A percentile compares a stretch with the other conserved stretches of the same genome.
Evolutionary conservation across 2,797 vertebrate genomes (phyloP).

Genomic region (Morelia viridis): DNA sequence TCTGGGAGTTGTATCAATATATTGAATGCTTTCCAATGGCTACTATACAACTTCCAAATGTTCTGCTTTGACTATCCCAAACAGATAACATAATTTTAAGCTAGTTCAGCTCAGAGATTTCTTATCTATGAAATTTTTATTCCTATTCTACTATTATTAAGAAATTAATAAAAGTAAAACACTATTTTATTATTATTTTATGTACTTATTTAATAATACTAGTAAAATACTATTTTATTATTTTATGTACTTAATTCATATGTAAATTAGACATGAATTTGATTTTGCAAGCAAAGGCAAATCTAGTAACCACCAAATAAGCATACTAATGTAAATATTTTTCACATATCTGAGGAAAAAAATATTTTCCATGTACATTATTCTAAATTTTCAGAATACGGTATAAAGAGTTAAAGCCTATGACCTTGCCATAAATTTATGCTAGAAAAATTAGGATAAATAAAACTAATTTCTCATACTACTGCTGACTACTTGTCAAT

Average conservation of each 20-base stretch:
- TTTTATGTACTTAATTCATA: not conserved
- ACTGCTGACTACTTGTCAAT: not conserved
- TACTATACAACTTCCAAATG: not conserved
- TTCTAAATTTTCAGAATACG: not conserved
- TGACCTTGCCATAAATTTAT: not conserved
- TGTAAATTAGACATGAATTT: not conserved
- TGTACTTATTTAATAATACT: not conserved
- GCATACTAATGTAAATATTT: conserved; percentile 13
- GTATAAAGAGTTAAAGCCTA: not conserved
- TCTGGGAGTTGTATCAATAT: too few species aligned
- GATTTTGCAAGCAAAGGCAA: not conserved
- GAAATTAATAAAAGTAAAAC: too few species aligned
- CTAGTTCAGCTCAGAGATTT: too few species aligned
- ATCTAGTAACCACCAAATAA: conserved; percentile 8
- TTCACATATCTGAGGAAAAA: not conserved
- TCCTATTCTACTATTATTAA: too few species aligned
- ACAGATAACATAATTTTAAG: not conserved
- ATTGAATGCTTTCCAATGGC: too few species aligned
- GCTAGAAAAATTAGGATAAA: not conserved
- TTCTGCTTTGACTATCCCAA: not conserved
- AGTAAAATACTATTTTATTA: too few species aligned
- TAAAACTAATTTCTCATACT: not conserved
- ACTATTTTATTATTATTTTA: too few species aligned
- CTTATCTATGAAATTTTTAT: not conserved
- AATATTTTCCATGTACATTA: not conserved